These are phyloP conservation scores for Drosophila eugracilis DNA, from an alignment of 1,140 invertebrate species.

Conservation along the genomic window DNA sequence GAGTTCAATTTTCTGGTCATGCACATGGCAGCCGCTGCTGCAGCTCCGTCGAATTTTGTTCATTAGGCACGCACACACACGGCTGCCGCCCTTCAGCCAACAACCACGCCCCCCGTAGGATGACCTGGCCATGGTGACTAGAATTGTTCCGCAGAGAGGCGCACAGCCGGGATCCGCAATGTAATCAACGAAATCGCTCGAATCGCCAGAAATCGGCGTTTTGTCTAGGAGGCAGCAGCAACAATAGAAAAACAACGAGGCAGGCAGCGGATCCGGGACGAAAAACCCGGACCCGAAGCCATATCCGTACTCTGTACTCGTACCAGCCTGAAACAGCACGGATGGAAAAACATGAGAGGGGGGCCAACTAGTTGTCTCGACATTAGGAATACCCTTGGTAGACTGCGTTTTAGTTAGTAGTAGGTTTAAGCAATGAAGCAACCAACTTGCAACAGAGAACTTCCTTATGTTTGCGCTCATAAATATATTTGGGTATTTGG, in stretches of 20 bases:
- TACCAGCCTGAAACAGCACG: slow-evolving; percentile 14
- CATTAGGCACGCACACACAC: slow-evolving; percentile 58
- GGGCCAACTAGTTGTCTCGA: neutral
- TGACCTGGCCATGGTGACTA: slow-evolving; percentile 24
- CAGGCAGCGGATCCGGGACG: slow-evolving; percentile 34
- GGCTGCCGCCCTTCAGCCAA: neutral
- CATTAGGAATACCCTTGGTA: neutral
- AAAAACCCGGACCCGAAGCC: slow-evolving; percentile 10
- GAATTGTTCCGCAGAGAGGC: slow-evolving; percentile 39
- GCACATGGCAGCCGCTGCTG: slow-evolving; percentile 71
- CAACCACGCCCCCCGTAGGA: neutral
- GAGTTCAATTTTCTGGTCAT: slow-evolving; percentile 81
- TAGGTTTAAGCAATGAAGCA: neutral
- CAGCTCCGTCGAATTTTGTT: slow-evolving; percentile 59
- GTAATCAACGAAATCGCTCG: slow-evolving; percentile 79
- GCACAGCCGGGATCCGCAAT: slow-evolving; percentile 54
- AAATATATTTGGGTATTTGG: too few relatives aligned
- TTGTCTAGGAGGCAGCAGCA: slow-evolving; percentile 46
- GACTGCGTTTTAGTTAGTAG: too few relatives aligned
- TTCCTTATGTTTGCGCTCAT: too few relatives aligned
- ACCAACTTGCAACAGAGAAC: too few relatives aligned
- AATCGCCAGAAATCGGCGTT: slow-evolving; percentile 73
- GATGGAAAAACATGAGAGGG: slow-evolving; percentile 18
- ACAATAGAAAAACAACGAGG: slow-evolving; percentile 45
- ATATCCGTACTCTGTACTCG: slow-evolving; percentile 1